Evolutionary conservation across 2,888 invertebrate genomes (phyloP).

Genomic region (Trisateles emortualis): DNA sequence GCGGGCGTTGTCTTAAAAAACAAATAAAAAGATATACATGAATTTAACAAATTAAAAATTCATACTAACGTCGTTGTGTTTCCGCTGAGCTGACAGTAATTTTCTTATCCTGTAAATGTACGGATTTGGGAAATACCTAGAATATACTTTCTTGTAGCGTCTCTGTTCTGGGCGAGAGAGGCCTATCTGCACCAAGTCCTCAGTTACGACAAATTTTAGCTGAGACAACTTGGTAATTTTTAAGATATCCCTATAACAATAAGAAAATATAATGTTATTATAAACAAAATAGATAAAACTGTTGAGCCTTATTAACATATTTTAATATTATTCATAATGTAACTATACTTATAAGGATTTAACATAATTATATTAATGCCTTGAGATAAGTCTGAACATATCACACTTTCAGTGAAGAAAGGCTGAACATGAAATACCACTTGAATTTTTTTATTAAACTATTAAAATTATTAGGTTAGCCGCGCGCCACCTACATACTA

Average conservation of each 20-base stretch:
- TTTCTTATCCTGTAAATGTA: conserved; percentile 97
- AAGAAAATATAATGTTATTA: conserved; percentile 8
- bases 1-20: no score
- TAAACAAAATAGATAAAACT: background rate
- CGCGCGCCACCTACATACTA: no score
- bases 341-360: no score
- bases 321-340: no score
- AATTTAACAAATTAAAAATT: background rate
- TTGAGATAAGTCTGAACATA: no score
- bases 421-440: no score
- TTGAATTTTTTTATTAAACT: no score
- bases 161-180: conserved; percentile 98
- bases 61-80: conserved; percentile 78
- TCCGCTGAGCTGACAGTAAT: conserved; percentile 89
- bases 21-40: background rate
- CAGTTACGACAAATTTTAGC: conserved; percentile 97
- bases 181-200: conserved; percentile 96
- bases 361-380: no score
- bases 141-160: conserved; percentile 96
- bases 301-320: background rate
- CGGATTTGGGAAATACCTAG: conserved; percentile 97
- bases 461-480: no score
- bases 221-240: conserved; percentile 96
- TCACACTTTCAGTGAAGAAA: no score
- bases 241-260: conserved; percentile 91